Conservation (phyloP, 2,797 vertebrate species). For the Diglossa cyanea region DNA sequence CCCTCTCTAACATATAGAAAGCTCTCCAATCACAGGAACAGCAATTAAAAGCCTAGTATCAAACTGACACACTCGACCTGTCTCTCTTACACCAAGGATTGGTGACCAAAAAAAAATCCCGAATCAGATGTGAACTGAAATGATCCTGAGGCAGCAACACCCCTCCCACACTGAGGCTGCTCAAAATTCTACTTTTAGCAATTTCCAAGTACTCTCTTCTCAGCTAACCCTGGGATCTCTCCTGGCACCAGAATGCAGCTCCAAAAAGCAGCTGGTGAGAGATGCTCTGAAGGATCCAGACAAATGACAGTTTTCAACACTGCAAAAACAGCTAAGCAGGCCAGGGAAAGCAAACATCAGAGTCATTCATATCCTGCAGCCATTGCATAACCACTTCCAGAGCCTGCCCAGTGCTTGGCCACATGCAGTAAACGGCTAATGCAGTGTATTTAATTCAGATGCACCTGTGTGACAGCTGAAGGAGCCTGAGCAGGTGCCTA, state of each 20-base stretch:
- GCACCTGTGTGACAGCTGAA: constrained; percentile 50
- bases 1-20: background rate
- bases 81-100: background rate
- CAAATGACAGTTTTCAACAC: background rate
- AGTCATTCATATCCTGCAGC: background rate
- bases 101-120: background rate
- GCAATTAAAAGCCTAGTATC: background rate
- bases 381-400: background rate
- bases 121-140: background rate
- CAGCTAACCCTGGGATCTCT: background rate
- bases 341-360: background rate
- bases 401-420: background rate
- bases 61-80: background rate
- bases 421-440: fast-evolving
- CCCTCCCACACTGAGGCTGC: background rate
- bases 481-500: constrained; percentile 30
- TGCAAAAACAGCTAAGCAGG: background rate
- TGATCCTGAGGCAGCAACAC: background rate
- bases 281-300: background rate
- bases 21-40: background rate
- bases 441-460: background rate
- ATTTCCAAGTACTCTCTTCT: background rate
- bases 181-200: background rate
- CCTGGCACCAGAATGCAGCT: background rate
- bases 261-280: background rate